phyloP scores from a whole-genome alignment of 2,113 vertebrate genomes.

The Tragulus kanchil region DNA sequence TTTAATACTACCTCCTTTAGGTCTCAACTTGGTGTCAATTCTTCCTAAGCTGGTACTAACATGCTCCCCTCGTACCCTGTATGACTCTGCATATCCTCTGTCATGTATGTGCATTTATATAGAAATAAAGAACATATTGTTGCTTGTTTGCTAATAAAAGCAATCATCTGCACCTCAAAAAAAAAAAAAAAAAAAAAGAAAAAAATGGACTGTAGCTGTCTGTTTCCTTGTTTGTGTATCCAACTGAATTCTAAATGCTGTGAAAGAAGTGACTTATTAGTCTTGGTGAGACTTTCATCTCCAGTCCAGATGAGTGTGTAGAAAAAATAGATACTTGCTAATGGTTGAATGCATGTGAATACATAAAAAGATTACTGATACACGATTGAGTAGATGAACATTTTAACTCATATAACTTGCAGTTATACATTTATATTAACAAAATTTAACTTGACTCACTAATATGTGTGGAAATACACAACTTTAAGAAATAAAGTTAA shows the following conservation, averaged over 20 bases:
- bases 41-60: not conserved
- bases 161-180: no score
- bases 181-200: no score
- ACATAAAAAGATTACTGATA: not conserved
- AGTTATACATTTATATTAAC: not conserved
- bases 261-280: not conserved
- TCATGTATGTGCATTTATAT: not conserved
- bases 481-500: constrained; percentile 18
- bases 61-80: not conserved
- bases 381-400: not conserved
- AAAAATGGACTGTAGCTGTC: not conserved
- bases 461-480: not conserved
- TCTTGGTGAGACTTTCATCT: not conserved
- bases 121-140: no score
- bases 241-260: not conserved
- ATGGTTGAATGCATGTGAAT: not conserved
- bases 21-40: not conserved
- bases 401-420: not conserved
- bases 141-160: no score
- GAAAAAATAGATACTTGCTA: not conserved
- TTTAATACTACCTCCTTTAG: not conserved
- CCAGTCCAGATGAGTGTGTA: not conserved
- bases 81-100: not conserved
- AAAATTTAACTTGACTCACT: not conserved
- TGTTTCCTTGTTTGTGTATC: not conserved